A percentile compares a stretch with the other conserved stretches of the same genome.
phyloP scores from a whole-genome alignment of 2,797 vertebrate genomes.

The Amblyraja radiata region DNA sequence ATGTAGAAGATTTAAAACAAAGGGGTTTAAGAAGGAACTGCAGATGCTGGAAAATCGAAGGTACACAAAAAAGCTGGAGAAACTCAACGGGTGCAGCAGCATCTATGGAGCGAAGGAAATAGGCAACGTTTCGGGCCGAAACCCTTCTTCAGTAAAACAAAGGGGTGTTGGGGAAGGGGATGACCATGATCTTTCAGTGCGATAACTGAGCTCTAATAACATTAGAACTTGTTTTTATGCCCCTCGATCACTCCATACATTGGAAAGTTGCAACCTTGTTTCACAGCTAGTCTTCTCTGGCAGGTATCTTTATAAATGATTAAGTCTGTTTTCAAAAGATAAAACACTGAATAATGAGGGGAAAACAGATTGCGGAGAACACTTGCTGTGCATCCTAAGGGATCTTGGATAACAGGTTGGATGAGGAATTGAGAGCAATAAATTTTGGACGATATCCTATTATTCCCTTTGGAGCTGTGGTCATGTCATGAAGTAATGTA shows the following conservation, averaged over 20 bases:
- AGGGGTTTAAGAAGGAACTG: too few species aligned
- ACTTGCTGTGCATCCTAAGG: conserved; percentile 22
- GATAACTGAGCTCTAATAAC: background rate
- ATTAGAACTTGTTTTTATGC: background rate
- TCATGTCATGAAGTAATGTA: background rate
- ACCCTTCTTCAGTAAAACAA: background rate
- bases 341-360: conserved; percentile 1
- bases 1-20: background rate
- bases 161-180: too few species aligned
- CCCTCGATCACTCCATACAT: background rate
- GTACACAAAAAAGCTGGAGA: too few species aligned
- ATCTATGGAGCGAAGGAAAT: too few species aligned
- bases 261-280: background rate
- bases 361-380: conserved; percentile 25
- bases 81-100: too few species aligned
- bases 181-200: background rate
- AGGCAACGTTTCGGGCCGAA: too few species aligned
- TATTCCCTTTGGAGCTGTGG: background rate
- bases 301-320: background rate
- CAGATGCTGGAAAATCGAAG: too few species aligned
- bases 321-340: conserved; percentile 1
- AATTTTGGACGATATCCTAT: background rate
- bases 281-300: background rate
- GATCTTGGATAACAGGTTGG: background rate
- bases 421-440: background rate